Percentiles rank a stretch among this genome's conserved stretches.
phyloP scores from a whole-genome alignment of 1,140 invertebrate species.

The Drosophila parabipectinata region DNA sequence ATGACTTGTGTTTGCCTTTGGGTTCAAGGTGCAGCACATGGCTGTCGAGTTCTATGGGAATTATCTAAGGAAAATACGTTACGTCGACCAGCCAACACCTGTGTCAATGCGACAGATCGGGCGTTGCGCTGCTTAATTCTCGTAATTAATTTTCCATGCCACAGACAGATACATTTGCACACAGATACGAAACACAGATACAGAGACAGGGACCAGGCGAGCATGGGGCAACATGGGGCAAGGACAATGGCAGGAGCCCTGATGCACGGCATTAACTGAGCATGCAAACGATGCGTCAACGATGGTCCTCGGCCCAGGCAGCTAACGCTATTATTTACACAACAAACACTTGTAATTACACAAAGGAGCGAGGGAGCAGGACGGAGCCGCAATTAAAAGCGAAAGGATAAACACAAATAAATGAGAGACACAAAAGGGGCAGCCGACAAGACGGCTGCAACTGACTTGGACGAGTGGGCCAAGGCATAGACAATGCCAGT shows the following conservation, averaged over 20 bases:
- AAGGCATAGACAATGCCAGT: slow-evolving; percentile 32
- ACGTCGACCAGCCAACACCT: slow-evolving; percentile 45
- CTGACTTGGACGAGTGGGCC: slow-evolving; percentile 39
- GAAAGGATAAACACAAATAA: slow-evolving; percentile 75
- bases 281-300: slow-evolving; percentile 62
- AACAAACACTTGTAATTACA: slow-evolving; percentile 71
- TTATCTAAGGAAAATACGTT: slow-evolving; percentile 59
- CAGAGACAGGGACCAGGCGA: neutral
- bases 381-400: slow-evolving; percentile 70
- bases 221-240: neutral
- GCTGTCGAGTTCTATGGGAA: slow-evolving; percentile 48
- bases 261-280: slow-evolving; percentile 60
- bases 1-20: slow-evolving; percentile 4
- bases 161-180: slow-evolving; percentile 32
- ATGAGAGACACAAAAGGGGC: slow-evolving; percentile 70
- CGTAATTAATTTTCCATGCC: slow-evolving; percentile 60
- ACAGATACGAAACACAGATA: neutral
- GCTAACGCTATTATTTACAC: slow-evolving; percentile 71
- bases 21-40: slow-evolving; percentile 42
- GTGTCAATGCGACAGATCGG: slow-evolving; percentile 40
- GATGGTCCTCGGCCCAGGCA: slow-evolving; percentile 48
- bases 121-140: slow-evolving; percentile 46
- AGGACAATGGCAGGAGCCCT: slow-evolving; percentile 47
- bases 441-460: slow-evolving; percentile 47
- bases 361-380: slow-evolving; percentile 27